Percentiles rank a stretch among this genome's conserved stretches.
Conservation (phyloP, 2,888 invertebrate species). For the Linnaemya vulpina region DNA sequence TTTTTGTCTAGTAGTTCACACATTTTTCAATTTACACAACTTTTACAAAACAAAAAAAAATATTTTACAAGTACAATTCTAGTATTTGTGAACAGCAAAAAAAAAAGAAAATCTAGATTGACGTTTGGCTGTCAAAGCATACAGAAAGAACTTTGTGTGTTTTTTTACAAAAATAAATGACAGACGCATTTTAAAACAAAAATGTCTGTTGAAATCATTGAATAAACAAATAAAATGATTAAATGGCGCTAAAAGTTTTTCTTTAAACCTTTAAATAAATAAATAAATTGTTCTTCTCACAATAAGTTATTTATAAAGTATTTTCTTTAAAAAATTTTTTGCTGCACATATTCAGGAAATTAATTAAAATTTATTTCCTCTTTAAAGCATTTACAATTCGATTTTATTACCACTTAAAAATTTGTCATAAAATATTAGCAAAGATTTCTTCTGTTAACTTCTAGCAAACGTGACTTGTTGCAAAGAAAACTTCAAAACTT, state of each 20-base stretch:
- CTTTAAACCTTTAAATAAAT: neutral
- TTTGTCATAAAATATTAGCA: neutral
- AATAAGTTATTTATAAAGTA: slow-evolving; percentile 10
- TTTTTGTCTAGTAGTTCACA: slow-evolving; percentile 33
- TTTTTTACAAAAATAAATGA: neutral
- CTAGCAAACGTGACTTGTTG: neutral
- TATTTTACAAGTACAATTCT: neutral
- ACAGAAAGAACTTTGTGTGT: slow-evolving; percentile 18
- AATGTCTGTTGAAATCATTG: neutral
- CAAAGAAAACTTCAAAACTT: neutral
- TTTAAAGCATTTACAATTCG: neutral
- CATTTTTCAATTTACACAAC: slow-evolving; percentile 24
- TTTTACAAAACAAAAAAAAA: neutral
- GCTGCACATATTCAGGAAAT: neutral
- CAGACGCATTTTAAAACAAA: slow-evolving; percentile 19
- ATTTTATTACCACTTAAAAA: neutral
- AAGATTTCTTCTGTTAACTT: neutral
- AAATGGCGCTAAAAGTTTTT: slow-evolving; percentile 45
- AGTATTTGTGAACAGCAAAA: neutral
- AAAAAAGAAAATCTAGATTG: slow-evolving; percentile 39
- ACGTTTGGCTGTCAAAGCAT: slow-evolving; percentile 15
- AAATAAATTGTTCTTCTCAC: neutral
- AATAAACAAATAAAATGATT: neutral
- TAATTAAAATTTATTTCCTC: neutral
- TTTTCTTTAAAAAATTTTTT: neutral